Conservation (phyloP, 1,140 invertebrate species). For the Tetranychus urticae region DNA sequence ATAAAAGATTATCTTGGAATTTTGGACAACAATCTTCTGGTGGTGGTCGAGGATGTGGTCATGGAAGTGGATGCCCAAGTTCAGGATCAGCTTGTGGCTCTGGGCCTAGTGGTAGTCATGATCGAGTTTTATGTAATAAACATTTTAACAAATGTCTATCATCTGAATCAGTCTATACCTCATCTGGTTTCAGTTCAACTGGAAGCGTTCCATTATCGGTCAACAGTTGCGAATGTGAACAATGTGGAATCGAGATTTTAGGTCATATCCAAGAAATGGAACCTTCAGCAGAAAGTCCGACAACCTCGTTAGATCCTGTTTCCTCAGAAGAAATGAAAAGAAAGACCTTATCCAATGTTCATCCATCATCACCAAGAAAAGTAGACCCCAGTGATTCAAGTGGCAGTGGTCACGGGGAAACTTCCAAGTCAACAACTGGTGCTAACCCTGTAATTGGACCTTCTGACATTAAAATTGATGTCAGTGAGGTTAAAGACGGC, state of each 20-base stretch:
- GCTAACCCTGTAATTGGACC: background rate
- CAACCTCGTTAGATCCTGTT: background rate
- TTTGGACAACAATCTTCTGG: conserved; percentile 21
- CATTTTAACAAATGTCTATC: conserved; percentile 15
- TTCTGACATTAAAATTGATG: conserved; percentile 10
- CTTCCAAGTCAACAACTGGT: background rate
- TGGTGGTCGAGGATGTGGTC: background rate
- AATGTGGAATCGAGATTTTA: conserved; percentile 6
- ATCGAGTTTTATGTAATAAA: conserved; percentile 9
- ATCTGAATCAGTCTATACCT: conserved; percentile 25
- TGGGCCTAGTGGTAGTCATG: background rate
- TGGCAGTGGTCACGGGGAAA: background rate
- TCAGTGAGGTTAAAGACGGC: conserved; percentile 20
- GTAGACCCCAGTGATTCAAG: background rate
- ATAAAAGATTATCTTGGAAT: conserved; percentile 40
- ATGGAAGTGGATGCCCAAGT: conserved; percentile 6
- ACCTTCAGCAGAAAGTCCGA: background rate
- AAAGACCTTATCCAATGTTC: background rate
- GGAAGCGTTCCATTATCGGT: conserved; percentile 24
- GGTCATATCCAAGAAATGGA: conserved; percentile 12
- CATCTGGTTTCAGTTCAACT: conserved; percentile 29
- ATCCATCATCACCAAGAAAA: background rate
- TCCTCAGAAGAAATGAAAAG: background rate
- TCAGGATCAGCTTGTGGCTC: background rate
- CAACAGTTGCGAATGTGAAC: conserved; percentile 13